Conservation (phyloP, 2,113 vertebrate genomes). For the Oryzias woworae region DNA sequence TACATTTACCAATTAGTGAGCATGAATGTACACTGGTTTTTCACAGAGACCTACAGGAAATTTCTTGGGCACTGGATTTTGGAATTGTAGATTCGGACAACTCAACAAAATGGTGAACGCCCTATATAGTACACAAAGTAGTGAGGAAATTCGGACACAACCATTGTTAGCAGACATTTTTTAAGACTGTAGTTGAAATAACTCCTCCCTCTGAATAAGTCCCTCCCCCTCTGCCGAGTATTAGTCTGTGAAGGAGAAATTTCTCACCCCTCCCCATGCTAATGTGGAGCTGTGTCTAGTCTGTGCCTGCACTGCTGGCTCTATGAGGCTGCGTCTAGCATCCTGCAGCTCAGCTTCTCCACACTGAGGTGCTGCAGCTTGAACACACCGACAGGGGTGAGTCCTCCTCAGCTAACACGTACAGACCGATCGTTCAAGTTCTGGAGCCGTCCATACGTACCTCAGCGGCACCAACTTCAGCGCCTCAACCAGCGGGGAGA, state of each 20-base stretch:
- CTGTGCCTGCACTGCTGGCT: constrained; percentile 26
- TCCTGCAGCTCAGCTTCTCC: constrained; percentile 24
- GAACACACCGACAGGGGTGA: constrained; percentile 1
- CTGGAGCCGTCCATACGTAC: constrained; percentile 35
- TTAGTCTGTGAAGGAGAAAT: constrained; percentile 13
- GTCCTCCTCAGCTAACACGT: neutral
- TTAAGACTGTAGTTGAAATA: constrained; percentile 21
- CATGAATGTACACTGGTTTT: too few species aligned
- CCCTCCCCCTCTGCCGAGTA: constrained; percentile 41
- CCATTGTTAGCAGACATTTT: too few species aligned
- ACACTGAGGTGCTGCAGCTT: constrained; percentile 21
- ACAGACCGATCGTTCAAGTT: constrained; percentile 5
- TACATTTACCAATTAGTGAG: too few species aligned
- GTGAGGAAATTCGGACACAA: too few species aligned
- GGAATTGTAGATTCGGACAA: too few species aligned
- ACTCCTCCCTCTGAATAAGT: constrained; percentile 37
- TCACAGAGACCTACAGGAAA: too few species aligned
- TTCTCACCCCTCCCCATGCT: constrained; percentile 37
- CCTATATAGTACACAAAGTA: too few species aligned
- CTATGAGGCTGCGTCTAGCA: constrained; percentile 18
- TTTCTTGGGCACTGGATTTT: too few species aligned
- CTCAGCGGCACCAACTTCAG: constrained; percentile 36
- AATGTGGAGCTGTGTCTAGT: constrained; percentile 39
- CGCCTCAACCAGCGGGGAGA: neutral
- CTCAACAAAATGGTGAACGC: too few species aligned